Evolutionary conservation across 2,113 vertebrate species (phyloP), one percentile per base, ranked within the genome.

Genomic region (Eupsittula cactorum): DNA sequence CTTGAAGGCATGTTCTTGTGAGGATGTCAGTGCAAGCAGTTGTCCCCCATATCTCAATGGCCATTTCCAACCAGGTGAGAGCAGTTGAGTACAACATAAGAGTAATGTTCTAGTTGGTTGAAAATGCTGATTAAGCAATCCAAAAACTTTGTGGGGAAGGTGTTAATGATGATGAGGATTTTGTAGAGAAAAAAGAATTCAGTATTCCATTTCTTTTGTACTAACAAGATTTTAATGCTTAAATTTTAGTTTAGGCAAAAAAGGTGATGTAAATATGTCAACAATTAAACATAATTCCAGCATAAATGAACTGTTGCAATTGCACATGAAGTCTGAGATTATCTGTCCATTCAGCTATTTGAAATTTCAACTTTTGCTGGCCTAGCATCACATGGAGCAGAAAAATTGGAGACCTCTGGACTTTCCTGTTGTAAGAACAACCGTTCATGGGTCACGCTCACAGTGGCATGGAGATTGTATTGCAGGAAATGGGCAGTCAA

Each of bases 1-100:
- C 42, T 16, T 39, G 24, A 77, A 82, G 37, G 31, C 24, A 74
- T 49, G 42, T 21, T 86, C 49, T 79, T 12, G 5, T 33, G 55
- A 60, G 55, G 57, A 37, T 9, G 5, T 27, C 62, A 23, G 9
- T 52, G 16, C 28, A 31, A 55, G 55, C 23, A 90, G 33, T 35
- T 0, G 0, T 70, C 10, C 9, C 33, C 69, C 3, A 1, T 63
- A 41, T 53, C 79, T 77, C 69, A 29, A 11, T 18, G 74, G 46
- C 37, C 42, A 35, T 75, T 83, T 92, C 71, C 71, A 71, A 70
- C 77, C 39, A 57, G 57, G 21, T 29, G 74, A 17, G 31, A 86
- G 74, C 46, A 70, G 65, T 17, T 59, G 60, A 5, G 3, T 9
- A 13, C 47, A 35, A 47, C 0, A 1, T 50, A 46, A 60, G 19